Evolutionary conservation across 2,797 vertebrate genomes (phyloP).

Genomic region (Allobates femoralis): DNA sequence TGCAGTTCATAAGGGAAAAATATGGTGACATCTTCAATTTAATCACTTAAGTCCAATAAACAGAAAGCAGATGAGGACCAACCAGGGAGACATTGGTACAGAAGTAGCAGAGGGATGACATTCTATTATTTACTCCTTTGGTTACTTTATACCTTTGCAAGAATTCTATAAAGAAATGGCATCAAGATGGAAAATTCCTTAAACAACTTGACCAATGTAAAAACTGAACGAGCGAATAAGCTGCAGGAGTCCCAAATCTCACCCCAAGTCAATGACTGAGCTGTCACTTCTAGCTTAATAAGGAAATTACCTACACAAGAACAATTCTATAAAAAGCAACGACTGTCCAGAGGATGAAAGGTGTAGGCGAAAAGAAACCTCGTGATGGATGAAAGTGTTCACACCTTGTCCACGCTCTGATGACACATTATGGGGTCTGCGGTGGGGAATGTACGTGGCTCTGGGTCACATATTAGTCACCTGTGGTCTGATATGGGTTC

Average conservation of each 20-base stretch:
- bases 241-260: background rate
- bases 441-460: background rate
- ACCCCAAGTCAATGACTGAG: background rate
- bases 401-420: background rate
- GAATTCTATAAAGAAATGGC: no score
- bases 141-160: no score
- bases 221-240: background rate
- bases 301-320: background rate
- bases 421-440: conserved; percentile 6
- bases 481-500: background rate
- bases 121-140: no score
- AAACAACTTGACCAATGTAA: background rate
- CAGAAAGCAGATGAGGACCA: no score
- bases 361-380: background rate
- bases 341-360: background rate
- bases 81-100: no score
- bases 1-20: no score
- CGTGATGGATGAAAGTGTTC: background rate
- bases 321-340: background rate
- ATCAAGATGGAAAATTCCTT: no score
- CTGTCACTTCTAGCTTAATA: background rate
- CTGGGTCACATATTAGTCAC: background rate
- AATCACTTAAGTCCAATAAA: no score
- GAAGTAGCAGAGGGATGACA: no score
- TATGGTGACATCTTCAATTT: no score